Base-by-base conservation (phyloP, 2,113 vertebrate genomes). In the Myotis yumanensis region DNA sequence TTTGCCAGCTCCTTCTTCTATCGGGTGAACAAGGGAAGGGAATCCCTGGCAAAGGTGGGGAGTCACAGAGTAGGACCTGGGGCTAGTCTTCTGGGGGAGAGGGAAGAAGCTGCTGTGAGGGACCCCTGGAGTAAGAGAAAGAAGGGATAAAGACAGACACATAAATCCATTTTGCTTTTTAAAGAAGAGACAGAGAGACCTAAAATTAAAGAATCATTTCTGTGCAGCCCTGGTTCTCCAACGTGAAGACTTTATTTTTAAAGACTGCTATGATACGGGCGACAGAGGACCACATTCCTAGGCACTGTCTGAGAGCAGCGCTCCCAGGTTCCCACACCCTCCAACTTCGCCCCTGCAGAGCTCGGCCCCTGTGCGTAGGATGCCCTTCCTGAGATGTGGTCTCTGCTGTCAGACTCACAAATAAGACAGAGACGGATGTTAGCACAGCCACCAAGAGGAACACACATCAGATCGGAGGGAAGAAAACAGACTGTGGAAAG, bases 401-500 rank as follows among this genome's bases (percentile, higher is more conserved):
- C 97, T 98, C 97, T 97, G 97, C 37, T 90, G 95, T 95, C 84
- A 97, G 30, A 97, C 87, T 92, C 96, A 98, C 96, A 98, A 93
- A 98, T 7, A 95, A 95, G 98, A 98, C 97, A 96, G 88, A 97
- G 94, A 96, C 35, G 25, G 79, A 93, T 80, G 86, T 57, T 66
- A 90, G 94, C 94, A 98, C 97, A 98, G 97, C 92, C 97, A 98
- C 97, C 97, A 95, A 62, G 90, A 89, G 95, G 97, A 62, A 96
- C 96, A 97, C 96, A 98, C 59, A 97, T 46, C 96, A 94, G 96
- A 97, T 82, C 43, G 88, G 95, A 92, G 97, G 96, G 97, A 98
- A 96, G 96, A 96, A 88, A 96, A 98, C 97, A 98, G 97, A 98
- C 96, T 94, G 97, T 95, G 97, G 97, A 89, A 95, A 98, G 97